A percentile compares a stretch with the other conserved stretches of the same genome.
These are phyloP conservation scores for Xanthia togata DNA, from an alignment of 2,888 invertebrate genomes.

Conservation along the genomic window DNA sequence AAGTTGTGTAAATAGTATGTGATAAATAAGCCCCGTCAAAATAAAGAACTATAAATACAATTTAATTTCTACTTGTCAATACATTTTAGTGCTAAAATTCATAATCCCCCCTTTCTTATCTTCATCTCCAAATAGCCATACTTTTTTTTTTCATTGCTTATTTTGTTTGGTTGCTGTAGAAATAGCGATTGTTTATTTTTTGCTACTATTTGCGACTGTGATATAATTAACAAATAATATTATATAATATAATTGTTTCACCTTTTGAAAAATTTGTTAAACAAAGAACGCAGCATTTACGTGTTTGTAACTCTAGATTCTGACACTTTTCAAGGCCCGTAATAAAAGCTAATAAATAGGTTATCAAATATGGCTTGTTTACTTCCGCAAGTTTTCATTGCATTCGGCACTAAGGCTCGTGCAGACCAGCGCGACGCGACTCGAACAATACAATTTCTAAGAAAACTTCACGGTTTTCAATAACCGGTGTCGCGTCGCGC, in stretches of 20 bases:
- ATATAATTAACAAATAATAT: neutral
- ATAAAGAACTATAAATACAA: neutral
- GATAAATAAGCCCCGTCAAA: neutral
- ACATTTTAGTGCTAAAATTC: neutral
- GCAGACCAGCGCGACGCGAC: too few relatives aligned
- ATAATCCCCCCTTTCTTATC: neutral
- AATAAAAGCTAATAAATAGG: slow-evolving; percentile 13
- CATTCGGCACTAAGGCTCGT: too few relatives aligned
- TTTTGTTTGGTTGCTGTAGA: neutral
- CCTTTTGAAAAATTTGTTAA: neutral
- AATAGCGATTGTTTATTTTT: slow-evolving; percentile 12
- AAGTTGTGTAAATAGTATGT: neutral
- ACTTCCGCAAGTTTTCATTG: slow-evolving; percentile 4
- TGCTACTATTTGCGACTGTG: slow-evolving; percentile 15
- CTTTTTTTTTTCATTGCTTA: neutral
- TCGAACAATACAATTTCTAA: too few relatives aligned
- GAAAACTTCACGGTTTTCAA: too few relatives aligned
- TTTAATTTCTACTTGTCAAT: neutral
- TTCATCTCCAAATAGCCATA: neutral
- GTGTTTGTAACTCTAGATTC: neutral
- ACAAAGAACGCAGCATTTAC: slow-evolving; percentile 3
- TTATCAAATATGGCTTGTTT: slow-evolving; percentile 15
- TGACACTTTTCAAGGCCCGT: neutral
- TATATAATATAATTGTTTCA: neutral
- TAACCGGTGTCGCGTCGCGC: too few relatives aligned